phyloP scores from a whole-genome alignment of 1,140 invertebrate species.

The Drosophila sucinea region DNA sequence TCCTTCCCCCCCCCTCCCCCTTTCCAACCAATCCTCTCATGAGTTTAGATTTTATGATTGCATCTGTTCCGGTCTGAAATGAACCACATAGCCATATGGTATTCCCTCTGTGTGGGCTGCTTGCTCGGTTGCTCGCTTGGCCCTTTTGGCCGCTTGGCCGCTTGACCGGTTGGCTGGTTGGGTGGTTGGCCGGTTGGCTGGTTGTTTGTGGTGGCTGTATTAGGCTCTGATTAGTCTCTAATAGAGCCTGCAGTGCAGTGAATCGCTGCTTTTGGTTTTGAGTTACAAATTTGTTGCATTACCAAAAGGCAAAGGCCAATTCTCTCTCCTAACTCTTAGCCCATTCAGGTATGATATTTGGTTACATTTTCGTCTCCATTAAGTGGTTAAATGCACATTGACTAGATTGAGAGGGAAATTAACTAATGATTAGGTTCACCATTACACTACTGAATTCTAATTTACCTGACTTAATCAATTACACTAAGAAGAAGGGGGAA shows the following conservation, averaged over 20 bases:
- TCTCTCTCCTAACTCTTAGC: background rate
- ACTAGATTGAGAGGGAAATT: slow-evolving; percentile 2
- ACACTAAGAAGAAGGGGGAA: no score
- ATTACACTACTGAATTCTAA: background rate
- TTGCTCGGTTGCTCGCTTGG: background rate
- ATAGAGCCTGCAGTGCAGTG: slow-evolving; percentile 54
- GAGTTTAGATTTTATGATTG: slow-evolving; percentile 68
- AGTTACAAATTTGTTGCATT: slow-evolving; percentile 6
- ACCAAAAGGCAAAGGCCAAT: slow-evolving; percentile 10
- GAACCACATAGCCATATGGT: slow-evolving; percentile 53
- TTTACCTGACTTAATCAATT: background rate
- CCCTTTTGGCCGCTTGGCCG: background rate
- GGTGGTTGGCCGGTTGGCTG: slow-evolving; percentile 7
- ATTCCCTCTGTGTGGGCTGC: slow-evolving; percentile 53
- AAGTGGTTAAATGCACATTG: slow-evolving; percentile 8
- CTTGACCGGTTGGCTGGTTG: background rate
- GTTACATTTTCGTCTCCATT: slow-evolving; percentile 8
- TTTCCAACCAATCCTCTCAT: slow-evolving; percentile 19
- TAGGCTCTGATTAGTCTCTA: slow-evolving; percentile 67
- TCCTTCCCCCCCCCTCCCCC: background rate
- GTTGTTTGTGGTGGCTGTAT: slow-evolving; percentile 53
- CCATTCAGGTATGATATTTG: background rate
- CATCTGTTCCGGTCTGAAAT: slow-evolving; percentile 45
- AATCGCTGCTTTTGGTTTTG: slow-evolving; percentile 22
- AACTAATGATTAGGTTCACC: background rate